These are phyloP conservation scores for Pseudorhiza aurosa DNA, from an alignment of 30 jellyfish, hydroid and myxozoan genomes.

Conservation along the genomic window DNA sequence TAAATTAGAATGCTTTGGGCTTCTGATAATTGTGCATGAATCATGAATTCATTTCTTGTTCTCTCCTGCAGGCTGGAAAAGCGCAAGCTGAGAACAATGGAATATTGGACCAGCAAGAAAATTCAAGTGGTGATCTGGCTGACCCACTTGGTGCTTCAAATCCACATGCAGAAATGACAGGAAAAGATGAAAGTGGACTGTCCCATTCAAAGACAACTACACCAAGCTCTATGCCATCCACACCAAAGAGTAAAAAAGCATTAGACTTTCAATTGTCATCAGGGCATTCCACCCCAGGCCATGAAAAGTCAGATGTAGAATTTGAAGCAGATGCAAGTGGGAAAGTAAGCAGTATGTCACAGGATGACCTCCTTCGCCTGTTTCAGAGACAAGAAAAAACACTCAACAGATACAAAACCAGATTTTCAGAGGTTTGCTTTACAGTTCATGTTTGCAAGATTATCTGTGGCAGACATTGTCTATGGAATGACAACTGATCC, in stretches of 20 bases:
- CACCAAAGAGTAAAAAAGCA: conserved; percentile 50
- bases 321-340: conserved; percentile 74
- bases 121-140: neutral
- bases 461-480: too few relatives aligned
- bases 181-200: neutral
- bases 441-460: neutral
- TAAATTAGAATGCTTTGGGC: too few relatives aligned
- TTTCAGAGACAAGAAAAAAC: conserved; percentile 81
- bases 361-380: conserved; percentile 64
- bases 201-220: neutral
- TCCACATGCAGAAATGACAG: conserved; percentile 2
- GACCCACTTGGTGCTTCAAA: conserved; percentile 68
- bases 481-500: too few relatives aligned
- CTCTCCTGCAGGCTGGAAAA: conserved; percentile 75
- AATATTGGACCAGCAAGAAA: conserved; percentile 62
- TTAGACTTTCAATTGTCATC: conserved; percentile 27
- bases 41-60: too few relatives aligned
- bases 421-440: conserved; percentile 83
- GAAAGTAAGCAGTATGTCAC: conserved; percentile 43
- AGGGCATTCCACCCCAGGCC: conserved; percentile 69
- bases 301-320: conserved; percentile 86
- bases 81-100: conserved; percentile 99
- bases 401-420: conserved; percentile 66
- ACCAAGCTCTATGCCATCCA: conserved; percentile 59
- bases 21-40: too few relatives aligned